Evolutionary conservation across 2,888 invertebrate genomes (phyloP).

Genomic region (Macrophya annulata): DNA sequence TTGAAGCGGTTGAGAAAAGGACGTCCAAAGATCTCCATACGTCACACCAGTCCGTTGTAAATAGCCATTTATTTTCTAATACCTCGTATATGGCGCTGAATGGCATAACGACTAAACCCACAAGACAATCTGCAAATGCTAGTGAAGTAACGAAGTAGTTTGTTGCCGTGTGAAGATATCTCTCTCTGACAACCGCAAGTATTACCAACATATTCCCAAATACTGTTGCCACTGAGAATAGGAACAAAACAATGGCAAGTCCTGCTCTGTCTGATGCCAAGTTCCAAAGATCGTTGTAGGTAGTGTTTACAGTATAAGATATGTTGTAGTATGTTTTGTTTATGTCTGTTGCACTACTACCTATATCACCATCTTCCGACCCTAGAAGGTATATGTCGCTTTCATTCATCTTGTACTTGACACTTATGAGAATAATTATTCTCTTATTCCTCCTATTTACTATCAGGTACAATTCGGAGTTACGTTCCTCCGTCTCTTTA

Average conservation of each 20-base stretch:
- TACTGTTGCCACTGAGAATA: conserved; percentile 95
- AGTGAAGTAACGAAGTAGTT: conserved; percentile 98
- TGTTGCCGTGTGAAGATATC: conserved; percentile 97
- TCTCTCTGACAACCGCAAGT: conserved; percentile 94
- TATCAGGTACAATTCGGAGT: conserved; percentile 65
- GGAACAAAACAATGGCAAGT: conserved; percentile 89
- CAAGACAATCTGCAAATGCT: conserved; percentile 97
- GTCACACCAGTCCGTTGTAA: conserved; percentile 98
- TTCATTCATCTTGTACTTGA: conserved; percentile 71
- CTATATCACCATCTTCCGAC: conserved; percentile 69
- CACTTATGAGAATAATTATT: conserved; percentile 22
- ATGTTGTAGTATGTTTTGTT: conserved; percentile 57
- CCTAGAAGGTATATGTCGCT: conserved; percentile 74
- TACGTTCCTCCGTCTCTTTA: conserved; percentile 63
- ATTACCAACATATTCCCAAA: conserved; percentile 98
- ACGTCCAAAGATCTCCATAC: conserved; percentile 99
- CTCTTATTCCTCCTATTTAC: conserved; percentile 59
- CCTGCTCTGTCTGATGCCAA: conserved; percentile 87
- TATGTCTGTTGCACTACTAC: conserved; percentile 40
- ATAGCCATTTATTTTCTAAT: conserved; percentile 95
- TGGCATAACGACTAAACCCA: conserved; percentile 98
- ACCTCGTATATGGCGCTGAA: conserved; percentile 96
- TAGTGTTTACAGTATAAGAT: conserved; percentile 53
- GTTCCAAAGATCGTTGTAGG: conserved; percentile 72
- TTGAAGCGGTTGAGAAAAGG: conserved; percentile 98